phyloP scores from a whole-genome alignment of 2,888 invertebrate species.

The Frankliniella intonsa region DNA sequence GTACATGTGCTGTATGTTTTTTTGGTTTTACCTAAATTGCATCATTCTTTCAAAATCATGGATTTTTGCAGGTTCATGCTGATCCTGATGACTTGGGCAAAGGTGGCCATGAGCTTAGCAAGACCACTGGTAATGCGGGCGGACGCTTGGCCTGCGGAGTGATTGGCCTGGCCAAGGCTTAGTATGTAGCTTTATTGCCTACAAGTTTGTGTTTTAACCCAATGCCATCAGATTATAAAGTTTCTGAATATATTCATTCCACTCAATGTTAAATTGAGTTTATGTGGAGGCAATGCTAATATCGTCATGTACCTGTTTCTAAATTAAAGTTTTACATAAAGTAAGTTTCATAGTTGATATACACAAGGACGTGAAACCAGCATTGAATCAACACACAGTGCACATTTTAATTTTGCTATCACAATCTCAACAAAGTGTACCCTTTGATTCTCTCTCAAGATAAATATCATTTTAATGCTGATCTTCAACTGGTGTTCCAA shows the following conservation, averaged over 20 bases:
- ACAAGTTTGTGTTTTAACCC: neutral
- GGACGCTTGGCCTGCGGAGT: slow-evolving; percentile 84
- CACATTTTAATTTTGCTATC: too few species aligned
- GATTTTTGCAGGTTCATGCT: slow-evolving; percentile 61
- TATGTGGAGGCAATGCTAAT: neutral
- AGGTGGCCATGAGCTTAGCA: slow-evolving; percentile 88
- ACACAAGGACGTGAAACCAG: too few species aligned
- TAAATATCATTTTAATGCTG: too few species aligned
- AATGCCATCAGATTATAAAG: neutral
- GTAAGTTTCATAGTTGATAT: too few species aligned
- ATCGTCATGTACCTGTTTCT: neutral
- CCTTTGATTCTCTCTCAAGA: too few species aligned
- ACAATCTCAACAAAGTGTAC: too few species aligned
- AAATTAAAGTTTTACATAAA: neutral
- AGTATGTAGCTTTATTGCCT: neutral
- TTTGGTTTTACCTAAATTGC: too few species aligned
- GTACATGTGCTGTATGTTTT: slow-evolving; percentile 4
- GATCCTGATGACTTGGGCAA: slow-evolving; percentile 91
- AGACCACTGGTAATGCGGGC: slow-evolving; percentile 92
- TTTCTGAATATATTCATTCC: neutral
- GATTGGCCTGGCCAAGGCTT: slow-evolving; percentile 54
- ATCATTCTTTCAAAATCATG: neutral
- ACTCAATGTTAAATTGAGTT: neutral
- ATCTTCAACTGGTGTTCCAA: too few species aligned
- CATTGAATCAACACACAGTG: too few species aligned